Conservation (phyloP, 2,113 vertebrate genomes). For the Pygoscelis adeliae region DNA sequence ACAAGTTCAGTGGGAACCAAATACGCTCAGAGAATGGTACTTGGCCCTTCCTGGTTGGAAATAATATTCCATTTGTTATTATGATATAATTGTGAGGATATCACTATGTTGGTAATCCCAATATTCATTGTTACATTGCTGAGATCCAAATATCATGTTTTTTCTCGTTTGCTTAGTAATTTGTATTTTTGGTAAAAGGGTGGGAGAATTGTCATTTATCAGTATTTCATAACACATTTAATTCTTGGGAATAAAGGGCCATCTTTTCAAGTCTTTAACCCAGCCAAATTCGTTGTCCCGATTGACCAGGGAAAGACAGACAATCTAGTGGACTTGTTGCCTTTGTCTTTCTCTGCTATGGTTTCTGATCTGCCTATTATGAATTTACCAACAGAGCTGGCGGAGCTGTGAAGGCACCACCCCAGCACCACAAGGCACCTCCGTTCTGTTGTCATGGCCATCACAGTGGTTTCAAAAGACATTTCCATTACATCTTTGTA, state of each 20-base stretch:
- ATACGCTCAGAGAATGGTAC: not conserved
- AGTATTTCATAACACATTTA: not conserved
- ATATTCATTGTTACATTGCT: not conserved
- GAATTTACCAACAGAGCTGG: not conserved
- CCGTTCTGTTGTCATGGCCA: not conserved
- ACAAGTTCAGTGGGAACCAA: not conserved
- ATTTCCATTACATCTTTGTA: not conserved
- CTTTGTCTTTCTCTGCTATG: not conserved
- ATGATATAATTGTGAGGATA: not conserved
- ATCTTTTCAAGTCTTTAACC: constrained; percentile 15
- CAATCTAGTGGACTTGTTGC: not conserved
- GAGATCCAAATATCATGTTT: not conserved
- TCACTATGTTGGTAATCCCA: not conserved
- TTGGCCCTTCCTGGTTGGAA: not conserved
- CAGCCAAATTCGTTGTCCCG: not conserved
- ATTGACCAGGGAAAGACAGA: not conserved
- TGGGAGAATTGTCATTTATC: not conserved
- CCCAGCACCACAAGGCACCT: not conserved
- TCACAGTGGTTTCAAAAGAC: not conserved
- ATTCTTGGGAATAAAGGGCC: not conserved
- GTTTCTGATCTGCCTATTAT: not conserved
- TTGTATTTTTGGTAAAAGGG: not conserved
- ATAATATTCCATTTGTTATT: not conserved
- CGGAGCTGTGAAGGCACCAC: not conserved
- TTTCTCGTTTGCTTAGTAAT: not conserved